Base-by-base conservation (phyloP, 2,113 vertebrate genomes). In the Tilapia sparmanii region DNA sequence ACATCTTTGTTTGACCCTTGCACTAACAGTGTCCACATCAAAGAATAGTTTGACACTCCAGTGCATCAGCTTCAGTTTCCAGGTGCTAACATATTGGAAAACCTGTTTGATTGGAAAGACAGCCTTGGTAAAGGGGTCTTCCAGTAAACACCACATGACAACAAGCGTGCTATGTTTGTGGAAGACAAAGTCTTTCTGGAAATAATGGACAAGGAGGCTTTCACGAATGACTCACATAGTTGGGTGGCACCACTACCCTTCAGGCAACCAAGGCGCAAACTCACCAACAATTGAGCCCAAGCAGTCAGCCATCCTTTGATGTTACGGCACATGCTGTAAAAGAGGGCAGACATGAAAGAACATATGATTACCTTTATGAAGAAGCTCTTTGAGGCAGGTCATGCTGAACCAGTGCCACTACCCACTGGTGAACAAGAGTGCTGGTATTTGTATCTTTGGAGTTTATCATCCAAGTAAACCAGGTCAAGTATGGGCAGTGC, bases 111-210 rank as follows among this genome's bases (percentile, higher is more conserved):
- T 1, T 18, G 29, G 57, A 61, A 61, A 61, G 29, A 31, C 57
- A 18, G 57, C 8, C 26, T 61, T 61, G 26, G 26, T 61, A 31
- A 61, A 61, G 15, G 29, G 57, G 57, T 61, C 29, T 61, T 31
- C 57, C 26, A 61, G 26, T 6, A 0, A 61, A 61, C 15, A 10
- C 26, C 15, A 61, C 57, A 61, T 31, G 0, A 61, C 57, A 31
- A 18, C 57, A 61, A 61, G 57, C 26, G 15, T 31, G 57, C 57
- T 18, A 6, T 61, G 15, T 61, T 31, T 61, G 57, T 31, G 57
- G 15, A 31, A 61, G 15, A 61, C 57, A 61, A 31, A 18, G 26
- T 59, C 55, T 59, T 59, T 31, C 15, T 59, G 26, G 57, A 61
- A 61, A 63, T 10, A 61, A 61, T 63, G 9, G 16, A 33, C 29